Evolutionary conservation across 2,888 invertebrate species (phyloP), one percentile per base, ranked within the genome.

Genomic region (Escarpia spicata): DNA sequence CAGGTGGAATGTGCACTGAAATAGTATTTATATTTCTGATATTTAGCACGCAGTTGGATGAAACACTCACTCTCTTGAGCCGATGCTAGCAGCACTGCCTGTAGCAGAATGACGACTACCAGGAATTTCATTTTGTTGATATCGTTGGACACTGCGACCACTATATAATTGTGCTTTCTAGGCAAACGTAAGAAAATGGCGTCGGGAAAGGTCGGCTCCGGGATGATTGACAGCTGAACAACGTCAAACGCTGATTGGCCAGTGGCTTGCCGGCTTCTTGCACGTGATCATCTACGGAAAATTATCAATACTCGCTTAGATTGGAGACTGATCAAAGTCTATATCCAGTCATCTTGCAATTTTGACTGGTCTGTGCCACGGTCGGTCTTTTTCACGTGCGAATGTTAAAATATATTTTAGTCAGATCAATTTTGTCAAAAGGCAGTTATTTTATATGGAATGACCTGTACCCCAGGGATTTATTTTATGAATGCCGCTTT

Each of bases 81-180:
- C n/a, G 75, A 75, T 75, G 75, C 75, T 19, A 75, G 75, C n/a
- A 75, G 75, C n/a, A 75, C 75, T 75, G 75, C 75, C n/a, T 75
- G 75, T 6, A 75, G 75, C 75, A 75, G 75, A 75, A 75, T 26
- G n/a, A n/a, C 19, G 75, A 75, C 26, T 15, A 75, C n/a, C 26
- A 75, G 75, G 75, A 75, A 75, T 26, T 75, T 75, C 75, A 75
- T 75, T 15, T 15, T 75, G 75, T n/a, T 19, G 26, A 6, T 75
- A 75, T 75, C 75, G 26, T 6, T 75, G 75, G 75, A 75, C 19
- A 75, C 26, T 15, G n/a, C 75, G 15, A 52, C 52, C 52, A 52
- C 75, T 75, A 75, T n/a, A 1, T 37, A 37, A 37, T 1, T 26
- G 26, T 26, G 19, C 75, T 75, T 19, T 26, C 52, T 52, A 52